These are phyloP conservation scores for Odontamblyopus lacepedii DNA, from an alignment of 2,797 vertebrate genomes.

Conservation along the genomic window DNA sequence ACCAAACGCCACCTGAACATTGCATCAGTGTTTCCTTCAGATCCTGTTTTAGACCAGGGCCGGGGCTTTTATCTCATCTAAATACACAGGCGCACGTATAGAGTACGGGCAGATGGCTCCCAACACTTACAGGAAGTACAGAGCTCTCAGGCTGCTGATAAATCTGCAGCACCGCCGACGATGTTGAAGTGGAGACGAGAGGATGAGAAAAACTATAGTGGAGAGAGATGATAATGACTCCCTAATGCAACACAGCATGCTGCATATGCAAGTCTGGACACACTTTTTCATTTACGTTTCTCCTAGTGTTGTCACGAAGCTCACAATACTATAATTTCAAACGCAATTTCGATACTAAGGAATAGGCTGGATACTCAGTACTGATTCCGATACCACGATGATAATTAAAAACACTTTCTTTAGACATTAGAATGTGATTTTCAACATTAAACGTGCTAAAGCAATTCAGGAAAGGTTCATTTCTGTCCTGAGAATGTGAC, in stretches of 20 bases:
- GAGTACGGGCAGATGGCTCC: slow-evolving; percentile 56
- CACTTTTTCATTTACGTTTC: too few relatives aligned
- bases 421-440: too few relatives aligned
- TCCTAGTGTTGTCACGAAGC: too few relatives aligned
- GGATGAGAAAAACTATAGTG: neutral
- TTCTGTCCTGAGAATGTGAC: too few relatives aligned
- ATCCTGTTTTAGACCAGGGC: slow-evolving; percentile 66
- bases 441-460: too few relatives aligned
- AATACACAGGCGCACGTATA: slow-evolving; percentile 31
- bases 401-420: too few relatives aligned
- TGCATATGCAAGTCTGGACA: too few relatives aligned
- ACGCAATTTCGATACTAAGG: too few relatives aligned
- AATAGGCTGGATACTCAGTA: too few relatives aligned
- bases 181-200: slow-evolving; percentile 18
- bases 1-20: slow-evolving; percentile 51
- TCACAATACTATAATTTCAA: too few relatives aligned
- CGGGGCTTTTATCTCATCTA: slow-evolving; percentile 65
- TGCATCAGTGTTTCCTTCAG: slow-evolving; percentile 60
- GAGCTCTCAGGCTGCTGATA: slow-evolving; percentile 70
- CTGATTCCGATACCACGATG: too few relatives aligned
- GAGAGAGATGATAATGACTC: neutral
- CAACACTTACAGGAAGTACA: slow-evolving; percentile 66
- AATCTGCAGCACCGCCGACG: slow-evolving; percentile 57
- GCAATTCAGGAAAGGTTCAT: too few relatives aligned
- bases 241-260: slow-evolving; percentile 7